Evolutionary conservation across 2,113 vertebrate genomes (phyloP), one percentile per base, ranked within the genome.

Genomic region (Dinomys branickii): DNA sequence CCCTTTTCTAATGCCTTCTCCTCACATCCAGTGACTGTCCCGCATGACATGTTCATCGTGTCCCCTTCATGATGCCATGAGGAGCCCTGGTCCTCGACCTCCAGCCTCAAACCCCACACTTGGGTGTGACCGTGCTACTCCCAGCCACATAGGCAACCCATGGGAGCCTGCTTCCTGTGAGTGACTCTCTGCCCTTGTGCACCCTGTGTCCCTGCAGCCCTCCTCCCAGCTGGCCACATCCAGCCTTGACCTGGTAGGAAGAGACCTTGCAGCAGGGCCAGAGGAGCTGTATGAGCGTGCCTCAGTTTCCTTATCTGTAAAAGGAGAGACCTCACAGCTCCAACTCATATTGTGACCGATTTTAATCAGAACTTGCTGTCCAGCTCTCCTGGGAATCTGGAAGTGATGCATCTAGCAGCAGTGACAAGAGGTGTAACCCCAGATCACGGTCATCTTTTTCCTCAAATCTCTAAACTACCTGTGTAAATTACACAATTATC

Each of bases 341-440:
- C 44, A 28, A 3, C 67, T 59, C 33, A 5, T 0, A 12, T 56
- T 16, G 33, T 2, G 17, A 9, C 41, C 30, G 24, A 35, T 2
- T 38, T 71, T 50, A 44, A 50, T n/a, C 3, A 56, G 84, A 44
- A 63, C 3, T 0, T 0, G 0, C 0, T 5, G 1, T 30, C 44
- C 1, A 33, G 89, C 30, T 0, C 17, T 12, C 75, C 67, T 75
- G 73, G 24, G 41, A 24, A 14, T 44, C 44, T 22, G 5, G 80
- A 81, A 59, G 44, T 0, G 0, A 10, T 14, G 22, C 3, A 0
- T 52, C 28, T 59, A 41, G 10, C 80, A 41, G 33, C 7, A 44
- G 44, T 78, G 28, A 71, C 30, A 30, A 50, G 63, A 4, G 2
- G 30, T 8, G 38, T 1, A 14, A 22, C 33, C 1, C 59, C 67